phyloP scores from a whole-genome alignment of 2,797 vertebrate genomes.

The Diplodus puntazzo region DNA sequence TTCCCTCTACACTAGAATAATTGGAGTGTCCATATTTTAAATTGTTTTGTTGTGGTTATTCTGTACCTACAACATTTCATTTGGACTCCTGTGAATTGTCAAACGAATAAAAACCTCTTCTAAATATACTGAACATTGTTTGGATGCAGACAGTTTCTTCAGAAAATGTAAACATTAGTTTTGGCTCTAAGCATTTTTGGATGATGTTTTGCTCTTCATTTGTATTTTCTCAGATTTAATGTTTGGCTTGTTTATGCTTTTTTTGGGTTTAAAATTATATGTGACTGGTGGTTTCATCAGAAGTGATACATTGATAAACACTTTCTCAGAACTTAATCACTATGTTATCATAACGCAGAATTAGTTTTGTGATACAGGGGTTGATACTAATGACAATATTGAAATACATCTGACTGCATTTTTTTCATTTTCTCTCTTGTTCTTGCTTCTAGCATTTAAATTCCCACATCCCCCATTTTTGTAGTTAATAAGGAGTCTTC shows the following conservation, averaged over 20 bases:
- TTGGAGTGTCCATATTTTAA: neutral
- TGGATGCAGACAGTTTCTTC: neutral
- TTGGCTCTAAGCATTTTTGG: neutral
- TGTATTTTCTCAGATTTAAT: neutral
- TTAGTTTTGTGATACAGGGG: neutral
- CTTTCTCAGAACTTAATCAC: neutral
- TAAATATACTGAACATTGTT: neutral
- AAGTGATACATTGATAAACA: neutral
- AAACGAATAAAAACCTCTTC: neutral
- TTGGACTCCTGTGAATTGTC: neutral
- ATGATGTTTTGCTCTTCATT: neutral
- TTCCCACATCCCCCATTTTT: neutral
- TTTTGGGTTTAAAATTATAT: neutral
- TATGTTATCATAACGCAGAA: neutral
- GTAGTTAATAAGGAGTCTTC: neutral
- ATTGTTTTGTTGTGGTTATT: neutral
- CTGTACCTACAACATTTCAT: neutral
- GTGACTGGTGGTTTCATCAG: neutral
- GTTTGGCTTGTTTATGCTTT: neutral
- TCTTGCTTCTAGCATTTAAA: neutral
- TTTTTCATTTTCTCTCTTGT: neutral
- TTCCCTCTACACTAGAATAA: neutral
- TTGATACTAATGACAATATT: neutral
- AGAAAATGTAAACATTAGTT: neutral
- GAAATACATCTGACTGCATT: neutral